Base-by-base conservation (phyloP, 2,888 invertebrate species). In the Troglohyphantes excavatus region DNA sequence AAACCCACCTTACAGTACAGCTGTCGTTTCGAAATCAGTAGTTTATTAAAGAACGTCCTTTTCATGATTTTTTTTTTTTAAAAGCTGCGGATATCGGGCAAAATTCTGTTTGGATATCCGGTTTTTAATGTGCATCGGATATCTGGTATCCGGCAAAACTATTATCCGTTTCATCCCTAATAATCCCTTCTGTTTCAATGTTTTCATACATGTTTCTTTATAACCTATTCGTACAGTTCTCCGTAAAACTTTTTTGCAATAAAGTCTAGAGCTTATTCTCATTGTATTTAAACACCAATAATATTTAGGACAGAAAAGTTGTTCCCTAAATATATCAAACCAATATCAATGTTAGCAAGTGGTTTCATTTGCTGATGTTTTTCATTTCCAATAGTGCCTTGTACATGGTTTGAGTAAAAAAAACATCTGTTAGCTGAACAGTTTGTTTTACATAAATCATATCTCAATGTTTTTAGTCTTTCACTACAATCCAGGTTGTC, bases 371-470 rank as follows among this genome's bases (percentile, higher is more conserved):
- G 53, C 5, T 27, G 0, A 23, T 65, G 11, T 65, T 26, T 17
- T 0, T 65, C 65, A 65, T 65, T 65, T 73, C 19, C 9, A 61
- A 75, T 61, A 75, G 75, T 75, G 75, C 75, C 75, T 75, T 75
- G 61, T 61, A 19, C 61, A 75, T 75, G 2, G 19, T 70, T 2
- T 53, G 17, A 5, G n/a, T 11, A 53, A 5, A 53, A n/a, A n/a
- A 9, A 17, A 17, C 5, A 11, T 33, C 5, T 53, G 17, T n/a
- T 53, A n/a, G 2, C 9, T 17, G n/a, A 53, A 53, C 17, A n/a
- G 53, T 2, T 33, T n/a, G 53, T 53, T 1, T 39, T 39, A 39
- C 53, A 53, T 53, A 17, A 53, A 13, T 7, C 13, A 53, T n/a
- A 53, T 53, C 2, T 53, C n/a, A 6, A n/a, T 17, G 17, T 7